Evolutionary conservation across 2,113 vertebrate species (phyloP), one percentile per base, ranked within the genome.

Genomic region (Phyllopteryx taeniolatus): DNA sequence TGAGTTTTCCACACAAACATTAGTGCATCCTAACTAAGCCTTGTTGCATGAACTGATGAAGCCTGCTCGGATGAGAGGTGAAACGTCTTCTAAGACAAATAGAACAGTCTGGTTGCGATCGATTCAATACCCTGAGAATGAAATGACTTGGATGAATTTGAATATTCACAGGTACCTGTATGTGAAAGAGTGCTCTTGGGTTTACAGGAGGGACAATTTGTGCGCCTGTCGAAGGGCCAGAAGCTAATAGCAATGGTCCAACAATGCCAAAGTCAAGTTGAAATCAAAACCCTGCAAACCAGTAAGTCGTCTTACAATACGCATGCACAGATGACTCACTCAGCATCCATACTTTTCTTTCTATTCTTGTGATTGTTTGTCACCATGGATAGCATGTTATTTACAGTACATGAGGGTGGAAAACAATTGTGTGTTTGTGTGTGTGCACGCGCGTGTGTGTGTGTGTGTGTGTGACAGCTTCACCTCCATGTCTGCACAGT

Each of bases 401-500:
- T 39, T 39, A 39, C 22, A 22, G 17, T 31, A n/a, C 22, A 67
- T 20, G 10, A 43, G 35, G n/a, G 15, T 51, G 47, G 47, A 51
- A 51, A 51, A 9, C 35, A 46, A 33, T 33, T n/a, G 19, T 59
- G 15, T 46, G 5, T 68, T 13, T 72, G 42, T 64, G 56, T 57
- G 14, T 59, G 8, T 79, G 42, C 78, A 59, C 63, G 20, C 70
- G 53, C 70, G 0, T 12, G 6, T 59, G 11, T 67, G 31, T 69
- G 47, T 54, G 22, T 56, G 10, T 75, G 33, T 80, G 65, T 68
- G 59, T 64, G 0, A 9, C 68, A 90, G 87, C 65, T 54, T 60
- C 74, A 54, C 62, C 73, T 60, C 27, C 70, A 20, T 27, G 83
- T 92, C 27, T 68, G 67, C 60, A 90, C 72, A 72, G 60, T 59